Evolutionary conservation across 2,113 vertebrate genomes (phyloP).

Genomic region (Crotalus tigris): DNA sequence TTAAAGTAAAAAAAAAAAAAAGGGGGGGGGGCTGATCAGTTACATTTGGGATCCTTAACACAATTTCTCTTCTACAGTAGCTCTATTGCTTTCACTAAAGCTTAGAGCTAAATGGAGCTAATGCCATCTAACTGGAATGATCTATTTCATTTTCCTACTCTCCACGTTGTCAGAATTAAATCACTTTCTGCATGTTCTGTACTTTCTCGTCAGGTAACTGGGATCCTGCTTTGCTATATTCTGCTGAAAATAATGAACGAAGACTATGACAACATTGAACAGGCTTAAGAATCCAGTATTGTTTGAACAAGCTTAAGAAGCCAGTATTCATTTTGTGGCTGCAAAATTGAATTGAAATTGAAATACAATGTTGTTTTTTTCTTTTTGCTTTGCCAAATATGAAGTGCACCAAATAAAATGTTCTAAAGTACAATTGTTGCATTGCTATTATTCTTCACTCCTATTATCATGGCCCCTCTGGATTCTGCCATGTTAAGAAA

Average conservation of each 20-base stretch:
- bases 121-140: not conserved
- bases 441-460: not conserved
- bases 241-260: slow-evolving; percentile 27
- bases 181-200: not conserved
- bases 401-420: not conserved
- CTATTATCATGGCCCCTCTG: not conserved
- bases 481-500: not conserved
- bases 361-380: not conserved
- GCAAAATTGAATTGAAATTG: not conserved
- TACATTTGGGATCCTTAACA: not conserved
- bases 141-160: not conserved
- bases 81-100: not conserved
- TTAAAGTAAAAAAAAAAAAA: not conserved
- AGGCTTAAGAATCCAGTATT: not conserved
- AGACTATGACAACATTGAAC: slow-evolving; percentile 7
- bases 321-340: not conserved
- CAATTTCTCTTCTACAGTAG: not conserved
- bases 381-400: not conserved
- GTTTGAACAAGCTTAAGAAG: slow-evolving; percentile 16
- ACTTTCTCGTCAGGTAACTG: not conserved
- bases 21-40: too few species aligned
- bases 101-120: not conserved
- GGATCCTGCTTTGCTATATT: slow-evolving; percentile 24
- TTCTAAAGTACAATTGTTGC: not conserved
- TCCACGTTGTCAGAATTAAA: not conserved